Base-by-base conservation (phyloP, 2,113 vertebrate genomes). In the Silurus asotus region DNA sequence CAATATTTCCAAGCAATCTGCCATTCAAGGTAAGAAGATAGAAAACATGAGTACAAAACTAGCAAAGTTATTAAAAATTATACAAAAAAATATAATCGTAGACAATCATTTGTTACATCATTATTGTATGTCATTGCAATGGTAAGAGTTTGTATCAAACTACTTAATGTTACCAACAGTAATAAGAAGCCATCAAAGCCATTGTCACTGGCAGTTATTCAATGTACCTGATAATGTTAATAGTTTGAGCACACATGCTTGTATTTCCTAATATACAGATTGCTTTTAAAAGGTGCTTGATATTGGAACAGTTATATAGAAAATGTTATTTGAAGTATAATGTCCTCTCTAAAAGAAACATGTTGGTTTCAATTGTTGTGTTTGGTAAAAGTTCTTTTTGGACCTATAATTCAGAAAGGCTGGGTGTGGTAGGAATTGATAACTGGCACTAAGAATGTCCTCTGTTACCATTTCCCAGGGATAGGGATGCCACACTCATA, bases 401-500 rank as follows among this genome's bases (percentile, higher is more conserved):
- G 76, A 88, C 59, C 86, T 86, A 88, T 80, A 65, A 83, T 56
- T 28, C 62, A 86, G 87, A 86, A 70, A 88, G 83, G 86, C 89
- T 91, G 90, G 84, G 87, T 91, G 90, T 85, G 87, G 88, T 89
- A 89, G 89, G 88, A 89, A 90, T 87, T 8, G 62, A 85, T 82
- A 69, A 86, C 75, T 72, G 86, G 77, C 87, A 87, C 87, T 88
- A 84, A 79, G 74, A 80, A 83, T 88, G 69, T 84, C 56, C 79
- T 79, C 75, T 83, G 90, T 95, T 95, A 99, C 98, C 98, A 99
- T 91, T 98, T 99, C 28, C 98, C 98, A 4, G 98, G 98, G 88
- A 99, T 98, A 59, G 98, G 96, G 67, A 99, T 96, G 0, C 98
- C 98, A 8, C 98, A 99, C 92, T 99, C 98, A 45, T 99, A 99